Base-by-base conservation (phyloP, 64 coral and sea anemone genomes). In the Stylophora pistillata region DNA sequence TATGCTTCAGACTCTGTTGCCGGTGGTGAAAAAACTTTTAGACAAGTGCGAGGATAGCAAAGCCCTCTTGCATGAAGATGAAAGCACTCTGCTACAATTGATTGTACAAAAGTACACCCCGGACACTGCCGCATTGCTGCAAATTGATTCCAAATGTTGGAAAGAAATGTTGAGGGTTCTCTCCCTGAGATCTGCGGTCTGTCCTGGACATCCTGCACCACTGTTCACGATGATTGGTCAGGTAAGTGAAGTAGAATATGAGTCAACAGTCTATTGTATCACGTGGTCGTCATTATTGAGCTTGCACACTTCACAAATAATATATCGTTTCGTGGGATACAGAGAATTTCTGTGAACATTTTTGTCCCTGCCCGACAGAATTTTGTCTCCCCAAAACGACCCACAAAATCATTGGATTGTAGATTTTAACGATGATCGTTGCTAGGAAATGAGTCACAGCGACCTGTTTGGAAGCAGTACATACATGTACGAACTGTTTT, bases 71-170 rank as follows among this genome's bases (percentile, higher is more conserved):
- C 63, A 58, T 58, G 33, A 66, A 66, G 91, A 93, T 84, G 95
- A 96, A 86, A 92, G 71, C 31, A 31, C 88, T n/a, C 66, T 88
- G 72, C 75, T 93, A 20, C 80, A 90, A 18, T 37, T 79, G 69
- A 72, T 93, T 53, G 65, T 90, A 18, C 16, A 78, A 26, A 96
- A 90, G 76, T 93, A 93, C 78, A 33, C 81, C 1, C 53, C 70
- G 26, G n/a, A 63, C 7, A 90, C 95, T 58, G 91, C 83, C 12
- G 56, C 12, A 2, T 41, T 89, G 31, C 60, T 96, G 53, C 87
- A 90, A 56, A 20, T 20, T 10, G 91, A 92, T 25, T 85, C 91
- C 17, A 55, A 58, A 31, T 86, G 55, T 47, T 85, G 71, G 76
- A 55, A 92, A n/a, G 16, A 87, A 5, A 52, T 91, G 57, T 37